Evolutionary conservation across 2,888 invertebrate genomes (phyloP).

Genomic region (Dryococelus australis): DNA sequence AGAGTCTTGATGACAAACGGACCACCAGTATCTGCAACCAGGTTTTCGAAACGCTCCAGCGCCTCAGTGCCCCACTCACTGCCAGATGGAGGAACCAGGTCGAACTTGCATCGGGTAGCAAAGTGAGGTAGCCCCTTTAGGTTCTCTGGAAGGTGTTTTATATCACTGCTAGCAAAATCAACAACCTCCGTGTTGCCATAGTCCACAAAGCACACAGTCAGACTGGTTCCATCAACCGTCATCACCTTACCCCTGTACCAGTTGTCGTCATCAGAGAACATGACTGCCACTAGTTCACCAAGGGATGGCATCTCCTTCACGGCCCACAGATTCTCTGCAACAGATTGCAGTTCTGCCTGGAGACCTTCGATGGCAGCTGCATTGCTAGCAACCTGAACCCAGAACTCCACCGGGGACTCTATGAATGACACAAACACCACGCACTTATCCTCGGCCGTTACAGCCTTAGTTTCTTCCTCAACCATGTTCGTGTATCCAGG

Average conservation of each 20-base stretch:
- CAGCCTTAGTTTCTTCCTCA: constrained; percentile 32
- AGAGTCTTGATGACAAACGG: constrained; percentile 53
- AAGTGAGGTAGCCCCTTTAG: constrained; percentile 65
- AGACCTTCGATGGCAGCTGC: constrained; percentile 57
- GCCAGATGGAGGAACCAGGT: constrained; percentile 69
- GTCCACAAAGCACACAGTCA: constrained; percentile 79
- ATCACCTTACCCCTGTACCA: constrained; percentile 75
- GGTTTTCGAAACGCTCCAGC: constrained; percentile 62
- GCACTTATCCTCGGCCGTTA: not conserved
- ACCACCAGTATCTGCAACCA: constrained; percentile 42
- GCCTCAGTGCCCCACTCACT: constrained; percentile 70
- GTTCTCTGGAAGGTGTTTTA: constrained; percentile 69
- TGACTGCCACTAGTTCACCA: constrained; percentile 69
- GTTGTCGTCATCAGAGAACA: constrained; percentile 69
- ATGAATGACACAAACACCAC: constrained; percentile 22
- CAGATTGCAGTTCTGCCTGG: constrained; percentile 63
- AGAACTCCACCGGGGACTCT: constrained; percentile 74
- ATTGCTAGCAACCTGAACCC: constrained; percentile 74
- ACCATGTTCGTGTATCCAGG: not conserved
- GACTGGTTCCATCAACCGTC: constrained; percentile 40
- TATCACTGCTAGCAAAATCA: constrained; percentile 66
- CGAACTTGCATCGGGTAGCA: constrained; percentile 71
- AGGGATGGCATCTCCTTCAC: constrained; percentile 50
- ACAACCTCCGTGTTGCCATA: constrained; percentile 81
- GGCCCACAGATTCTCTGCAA: constrained; percentile 61